Evolutionary conservation across 2,888 invertebrate genomes (phyloP).

Genomic region (Mycalesis mineus): DNA sequence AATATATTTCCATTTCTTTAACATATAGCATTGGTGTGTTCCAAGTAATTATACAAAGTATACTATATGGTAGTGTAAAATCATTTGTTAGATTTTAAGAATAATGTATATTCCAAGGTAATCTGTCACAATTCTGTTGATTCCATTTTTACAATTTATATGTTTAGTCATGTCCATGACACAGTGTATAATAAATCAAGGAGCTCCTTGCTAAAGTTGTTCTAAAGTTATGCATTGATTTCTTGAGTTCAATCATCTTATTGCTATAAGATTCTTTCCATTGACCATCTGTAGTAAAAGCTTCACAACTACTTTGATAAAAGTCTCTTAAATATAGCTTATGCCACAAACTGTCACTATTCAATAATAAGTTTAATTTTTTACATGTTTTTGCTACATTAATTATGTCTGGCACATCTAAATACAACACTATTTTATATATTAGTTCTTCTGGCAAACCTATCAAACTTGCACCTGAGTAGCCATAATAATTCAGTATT

Average conservation of each 20-base stretch:
- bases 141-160: no score
- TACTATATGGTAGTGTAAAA: no score
- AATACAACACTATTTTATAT: conserved; percentile 47
- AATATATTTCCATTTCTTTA: no score
- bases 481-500: conserved; percentile 68
- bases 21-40: no score
- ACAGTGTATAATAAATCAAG: no score
- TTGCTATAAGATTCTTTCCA: conserved; percentile 55
- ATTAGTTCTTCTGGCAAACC: conserved; percentile 68
- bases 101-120: no score
- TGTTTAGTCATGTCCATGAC: no score
- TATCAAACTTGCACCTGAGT: conserved; percentile 63
- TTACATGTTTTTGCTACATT: conserved; percentile 53
- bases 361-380: conserved; percentile 45
- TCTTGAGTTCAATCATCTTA: conserved; percentile 37
- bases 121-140: no score
- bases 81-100: no score
- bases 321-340: conserved; percentile 57
- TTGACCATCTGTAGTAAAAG: conserved; percentile 32
- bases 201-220: conserved; percentile 37
- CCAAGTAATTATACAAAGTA: no score
- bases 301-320: conserved; percentile 18
- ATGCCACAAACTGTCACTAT: conserved; percentile 58
- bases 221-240: conserved; percentile 25
- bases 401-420: conserved; percentile 49